These are phyloP conservation scores for Anoncus sp. DNA, from an alignment of 2,888 invertebrate species.

Conservation along the genomic window DNA sequence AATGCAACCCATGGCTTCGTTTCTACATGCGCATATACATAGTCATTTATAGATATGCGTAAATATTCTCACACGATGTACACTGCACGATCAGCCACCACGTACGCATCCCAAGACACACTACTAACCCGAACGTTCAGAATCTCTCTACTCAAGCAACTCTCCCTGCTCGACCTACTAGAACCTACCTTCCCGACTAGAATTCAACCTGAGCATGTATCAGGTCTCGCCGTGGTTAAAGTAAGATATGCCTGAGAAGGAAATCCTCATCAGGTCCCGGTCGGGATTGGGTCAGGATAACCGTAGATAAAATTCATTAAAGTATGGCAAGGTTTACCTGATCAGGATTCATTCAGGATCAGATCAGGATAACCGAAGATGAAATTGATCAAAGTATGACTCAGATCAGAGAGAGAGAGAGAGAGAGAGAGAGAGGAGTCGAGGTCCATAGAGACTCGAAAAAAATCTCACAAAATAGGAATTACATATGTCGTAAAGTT, in stretches of 20 bases:
- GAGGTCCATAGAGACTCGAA: conserved; percentile 16
- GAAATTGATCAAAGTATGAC: too few relatives aligned
- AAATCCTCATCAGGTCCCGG: too few relatives aligned
- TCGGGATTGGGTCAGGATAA: too few relatives aligned
- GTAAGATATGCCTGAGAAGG: conserved; percentile 27
- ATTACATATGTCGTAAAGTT: conserved; percentile 66
- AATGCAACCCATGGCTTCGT: conserved; percentile 60
- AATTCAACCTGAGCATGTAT: too few relatives aligned
- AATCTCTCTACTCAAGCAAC: conserved; percentile 42
- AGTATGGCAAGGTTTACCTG: conserved; percentile 13
- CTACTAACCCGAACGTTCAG: conserved; percentile 25
- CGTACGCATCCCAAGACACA: conserved; percentile 13
- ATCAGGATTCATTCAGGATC: too few relatives aligned
- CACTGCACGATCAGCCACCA: conserved; percentile 35
- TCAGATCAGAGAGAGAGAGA: conserved; percentile 1
- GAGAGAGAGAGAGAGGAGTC: conserved; percentile 29
- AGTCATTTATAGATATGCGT: conserved; percentile 8
- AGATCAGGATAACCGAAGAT: too few relatives aligned
- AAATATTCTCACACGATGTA: conserved; percentile 17
- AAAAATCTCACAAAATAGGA: conserved; percentile 56
- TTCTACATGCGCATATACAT: neutral
- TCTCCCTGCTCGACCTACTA: conserved; percentile 29
- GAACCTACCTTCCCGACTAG: conserved; percentile 52
- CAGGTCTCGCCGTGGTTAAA: too few relatives aligned
- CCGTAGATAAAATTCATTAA: too few relatives aligned